Percentiles rank a stretch among this genome's conserved stretches.
phyloP scores from a whole-genome alignment of 1,140 invertebrate species.

The Heliconius nattereri region DNA sequence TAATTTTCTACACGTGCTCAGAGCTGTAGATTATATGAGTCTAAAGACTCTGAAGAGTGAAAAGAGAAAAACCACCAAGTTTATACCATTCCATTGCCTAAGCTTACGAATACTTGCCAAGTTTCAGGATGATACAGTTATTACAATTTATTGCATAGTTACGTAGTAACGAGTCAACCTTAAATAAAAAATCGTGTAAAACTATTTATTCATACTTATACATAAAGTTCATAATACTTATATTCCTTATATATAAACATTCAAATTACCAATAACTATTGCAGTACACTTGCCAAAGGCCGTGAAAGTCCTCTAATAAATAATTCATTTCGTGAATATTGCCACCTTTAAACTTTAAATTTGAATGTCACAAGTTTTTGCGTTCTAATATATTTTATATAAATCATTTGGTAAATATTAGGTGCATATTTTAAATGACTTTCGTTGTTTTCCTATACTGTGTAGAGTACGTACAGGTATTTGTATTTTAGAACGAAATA shows the following conservation, averaged over 20 bases:
- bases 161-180: too few relatives aligned
- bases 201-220: neutral
- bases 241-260: neutral
- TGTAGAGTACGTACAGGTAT: neutral
- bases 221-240: neutral
- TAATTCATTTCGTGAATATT: conserved; percentile 23
- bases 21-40: too few relatives aligned
- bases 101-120: too few relatives aligned
- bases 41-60: too few relatives aligned
- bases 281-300: conserved; percentile 11
- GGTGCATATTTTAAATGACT: neutral
- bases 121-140: too few relatives aligned
- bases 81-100: too few relatives aligned
- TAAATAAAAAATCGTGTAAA: too few relatives aligned
- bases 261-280: neutral
- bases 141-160: too few relatives aligned
- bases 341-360: conserved; percentile 22
- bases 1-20: too few relatives aligned
- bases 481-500: neutral
- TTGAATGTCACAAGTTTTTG: conserved; percentile 18
- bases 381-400: neutral
- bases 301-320: conserved; percentile 18
- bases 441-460: neutral
- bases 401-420: neutral
- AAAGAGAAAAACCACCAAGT: too few relatives aligned